Conservation (phyloP, 2,797 vertebrate species). For the Micromesistius poutassou region DNA sequence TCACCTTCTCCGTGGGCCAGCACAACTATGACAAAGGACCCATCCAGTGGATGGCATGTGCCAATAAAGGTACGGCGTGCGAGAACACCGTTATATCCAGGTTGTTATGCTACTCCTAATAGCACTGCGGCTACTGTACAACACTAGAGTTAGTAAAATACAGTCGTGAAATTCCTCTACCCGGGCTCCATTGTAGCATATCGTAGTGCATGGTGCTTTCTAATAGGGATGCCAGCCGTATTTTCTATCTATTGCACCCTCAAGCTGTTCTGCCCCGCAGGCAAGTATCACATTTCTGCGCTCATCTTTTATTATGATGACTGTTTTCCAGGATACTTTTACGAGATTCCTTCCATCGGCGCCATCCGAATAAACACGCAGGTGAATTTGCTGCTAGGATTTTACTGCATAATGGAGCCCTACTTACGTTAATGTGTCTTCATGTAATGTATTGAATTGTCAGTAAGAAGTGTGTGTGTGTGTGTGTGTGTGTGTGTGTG, state of each 20-base stretch:
- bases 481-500: neutral
- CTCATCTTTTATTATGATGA: neutral
- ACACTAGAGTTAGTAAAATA: neutral
- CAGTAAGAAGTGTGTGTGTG: neutral
- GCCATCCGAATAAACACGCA: conserved; percentile 99
- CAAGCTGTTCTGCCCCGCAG: neutral
- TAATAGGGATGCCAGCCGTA: neutral
- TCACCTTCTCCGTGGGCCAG: conserved; percentile 98
- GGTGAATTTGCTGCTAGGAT: conserved; percentile 48
- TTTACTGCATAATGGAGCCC: neutral
- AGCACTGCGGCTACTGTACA: neutral
- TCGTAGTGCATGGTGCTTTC: neutral
- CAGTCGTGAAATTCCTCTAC: neutral
- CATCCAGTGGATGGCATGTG: conserved; percentile 98
- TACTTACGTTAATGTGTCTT: neutral
- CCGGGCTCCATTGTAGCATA: neutral
- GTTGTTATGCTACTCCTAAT: neutral
- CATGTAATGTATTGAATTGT: too few relatives aligned
- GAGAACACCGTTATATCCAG: neutral
- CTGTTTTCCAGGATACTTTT: conserved; percentile 88
- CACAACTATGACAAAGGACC: conserved; percentile 99
- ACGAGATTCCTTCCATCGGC: conserved; percentile 97
- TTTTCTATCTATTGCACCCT: neutral
- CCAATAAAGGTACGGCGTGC: conserved; percentile 87
- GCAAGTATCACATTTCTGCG: neutral